phyloP scores from a whole-genome alignment of 2,797 vertebrate species.

The Neopelma chrysocephalum region DNA sequence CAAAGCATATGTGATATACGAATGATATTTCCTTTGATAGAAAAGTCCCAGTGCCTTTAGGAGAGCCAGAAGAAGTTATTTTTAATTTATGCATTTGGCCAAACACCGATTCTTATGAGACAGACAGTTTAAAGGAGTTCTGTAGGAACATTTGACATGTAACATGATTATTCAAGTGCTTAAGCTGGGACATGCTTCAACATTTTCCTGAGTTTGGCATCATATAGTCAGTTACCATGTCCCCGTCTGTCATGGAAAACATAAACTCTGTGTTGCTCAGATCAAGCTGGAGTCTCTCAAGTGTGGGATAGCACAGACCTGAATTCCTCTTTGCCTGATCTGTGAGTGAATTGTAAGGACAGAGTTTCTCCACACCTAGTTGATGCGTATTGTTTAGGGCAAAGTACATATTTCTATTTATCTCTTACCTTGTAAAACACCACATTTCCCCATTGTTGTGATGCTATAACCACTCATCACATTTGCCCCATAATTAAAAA shows the following conservation, averaged over 20 bases:
- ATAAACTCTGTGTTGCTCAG: background rate
- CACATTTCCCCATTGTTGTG: background rate
- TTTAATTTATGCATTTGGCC: background rate
- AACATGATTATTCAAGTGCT: background rate
- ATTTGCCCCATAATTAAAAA: background rate
- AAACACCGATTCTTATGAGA: background rate
- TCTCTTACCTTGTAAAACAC: background rate
- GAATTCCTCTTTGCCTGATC: background rate
- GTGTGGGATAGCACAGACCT: background rate
- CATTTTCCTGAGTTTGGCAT: background rate
- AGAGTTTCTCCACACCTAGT: fast-evolving
- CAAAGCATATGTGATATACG: background rate
- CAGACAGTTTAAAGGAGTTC: background rate
- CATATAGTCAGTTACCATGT: background rate
- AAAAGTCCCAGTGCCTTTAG: background rate
- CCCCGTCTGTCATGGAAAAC: background rate
- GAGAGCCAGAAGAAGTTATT: background rate
- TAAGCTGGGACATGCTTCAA: background rate
- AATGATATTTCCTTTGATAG: background rate
- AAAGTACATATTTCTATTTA: background rate
- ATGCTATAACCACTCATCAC: background rate
- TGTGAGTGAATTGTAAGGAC: fast-evolving
- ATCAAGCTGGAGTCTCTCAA: background rate
- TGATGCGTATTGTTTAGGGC: background rate
- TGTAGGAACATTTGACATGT: background rate